phyloP scores from a whole-genome alignment of 2,888 invertebrate species.

The Steromphala cineraria region DNA sequence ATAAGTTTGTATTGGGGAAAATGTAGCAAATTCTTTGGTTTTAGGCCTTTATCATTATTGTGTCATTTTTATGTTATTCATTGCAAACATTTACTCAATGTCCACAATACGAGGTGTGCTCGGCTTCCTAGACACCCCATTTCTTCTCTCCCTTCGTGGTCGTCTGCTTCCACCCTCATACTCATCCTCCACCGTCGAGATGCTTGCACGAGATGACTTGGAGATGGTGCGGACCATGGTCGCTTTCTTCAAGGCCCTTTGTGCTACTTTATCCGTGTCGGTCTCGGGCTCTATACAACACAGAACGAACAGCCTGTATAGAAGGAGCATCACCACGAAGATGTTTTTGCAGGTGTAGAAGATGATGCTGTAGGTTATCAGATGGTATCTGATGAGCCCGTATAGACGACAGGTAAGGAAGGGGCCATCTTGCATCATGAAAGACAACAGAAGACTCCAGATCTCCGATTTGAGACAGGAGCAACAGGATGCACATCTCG shows the following conservation, averaged over 20 bases:
- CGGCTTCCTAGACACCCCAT: not conserved
- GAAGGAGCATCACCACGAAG: slow-evolving; percentile 57
- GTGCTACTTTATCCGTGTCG: slow-evolving; percentile 13
- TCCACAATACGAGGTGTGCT: not conserved
- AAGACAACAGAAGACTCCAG: slow-evolving; percentile 76
- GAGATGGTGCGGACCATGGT: not conserved
- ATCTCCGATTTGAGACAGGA: slow-evolving; percentile 65
- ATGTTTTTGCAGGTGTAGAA: slow-evolving; percentile 71
- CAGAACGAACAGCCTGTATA: slow-evolving; percentile 57
- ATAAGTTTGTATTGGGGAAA: too few relatives aligned
- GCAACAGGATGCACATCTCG: not conserved
- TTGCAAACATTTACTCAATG: not conserved
- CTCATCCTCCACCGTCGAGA: not conserved
- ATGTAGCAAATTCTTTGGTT: too few relatives aligned
- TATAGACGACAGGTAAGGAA: slow-evolving; percentile 72
- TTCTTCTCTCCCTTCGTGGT: not conserved
- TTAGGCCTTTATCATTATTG: too few relatives aligned
- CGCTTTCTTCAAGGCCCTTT: not conserved
- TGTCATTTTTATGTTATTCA: too few relatives aligned
- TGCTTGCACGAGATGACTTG: not conserved
- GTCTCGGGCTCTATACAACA: slow-evolving; percentile 26
- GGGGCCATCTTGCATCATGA: slow-evolving; percentile 76
- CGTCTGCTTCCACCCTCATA: not conserved
- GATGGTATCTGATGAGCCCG: slow-evolving; percentile 58
- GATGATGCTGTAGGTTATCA: slow-evolving; percentile 68